Evolutionary conservation across 2,888 invertebrate species (phyloP).

Genomic region (Myopa testacea): DNA sequence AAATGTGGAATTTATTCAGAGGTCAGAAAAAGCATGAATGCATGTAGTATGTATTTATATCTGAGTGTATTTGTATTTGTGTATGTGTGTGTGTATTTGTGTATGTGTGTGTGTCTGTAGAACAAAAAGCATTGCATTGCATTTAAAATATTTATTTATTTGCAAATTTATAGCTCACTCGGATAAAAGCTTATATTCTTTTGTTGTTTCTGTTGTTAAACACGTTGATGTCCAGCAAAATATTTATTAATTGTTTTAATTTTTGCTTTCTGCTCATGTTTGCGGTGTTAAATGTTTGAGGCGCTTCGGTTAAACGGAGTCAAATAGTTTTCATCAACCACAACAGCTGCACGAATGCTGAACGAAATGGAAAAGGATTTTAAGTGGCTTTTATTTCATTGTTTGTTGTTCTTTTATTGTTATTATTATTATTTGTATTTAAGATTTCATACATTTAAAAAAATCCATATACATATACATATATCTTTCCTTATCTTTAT

Average conservation of each 20-base stretch:
- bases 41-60: neutral
- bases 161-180: conserved; percentile 19
- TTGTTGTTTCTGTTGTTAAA: conserved; percentile 2
- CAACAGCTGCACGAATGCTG: neutral
- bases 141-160: conserved; percentile 27
- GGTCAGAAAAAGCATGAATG: neutral
- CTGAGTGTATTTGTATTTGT: neutral
- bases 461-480: too few species aligned
- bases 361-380: too few species aligned
- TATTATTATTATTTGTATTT: too few species aligned
- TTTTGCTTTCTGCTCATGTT: conserved; percentile 3
- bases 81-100: neutral
- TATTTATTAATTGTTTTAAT: conserved; percentile 33
- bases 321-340: neutral
- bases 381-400: too few species aligned
- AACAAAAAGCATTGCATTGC: neutral
- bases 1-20: conserved; percentile 16
- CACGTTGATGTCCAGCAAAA: conserved; percentile 11
- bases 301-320: neutral
- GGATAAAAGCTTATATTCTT: conserved; percentile 6
- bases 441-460: too few species aligned
- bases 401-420: too few species aligned
- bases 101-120: neutral
- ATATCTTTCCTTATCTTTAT: too few species aligned
- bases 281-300: conserved; percentile 19